These are phyloP conservation scores for Phocides pigmalion DNA, from an alignment of 1,140 invertebrate genomes.

Conservation along the genomic window DNA sequence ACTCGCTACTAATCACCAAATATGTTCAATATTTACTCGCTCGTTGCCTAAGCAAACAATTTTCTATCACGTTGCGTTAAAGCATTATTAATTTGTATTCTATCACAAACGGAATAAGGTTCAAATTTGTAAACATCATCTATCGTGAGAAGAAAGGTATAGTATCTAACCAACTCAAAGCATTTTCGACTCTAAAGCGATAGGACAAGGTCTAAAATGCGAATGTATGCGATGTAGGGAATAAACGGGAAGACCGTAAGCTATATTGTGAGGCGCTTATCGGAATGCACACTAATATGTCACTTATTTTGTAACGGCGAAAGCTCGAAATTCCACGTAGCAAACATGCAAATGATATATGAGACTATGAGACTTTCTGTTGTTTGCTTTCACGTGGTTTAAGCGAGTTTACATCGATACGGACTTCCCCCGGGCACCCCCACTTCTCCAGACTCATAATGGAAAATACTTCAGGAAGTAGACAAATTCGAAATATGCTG, in stretches of 20 bases:
- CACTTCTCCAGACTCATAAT: no score
- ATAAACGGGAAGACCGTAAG: not conserved
- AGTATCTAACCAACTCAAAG: not conserved
- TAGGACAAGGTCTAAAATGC: not conserved
- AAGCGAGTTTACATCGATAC: not conserved
- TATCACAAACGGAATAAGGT: not conserved
- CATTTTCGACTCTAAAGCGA: not conserved
- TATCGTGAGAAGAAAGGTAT: not conserved
- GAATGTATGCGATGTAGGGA: not conserved
- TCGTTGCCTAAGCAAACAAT: constrained; percentile 58
- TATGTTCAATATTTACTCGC: constrained; percentile 48
- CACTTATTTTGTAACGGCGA: not conserved
- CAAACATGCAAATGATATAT: not conserved
- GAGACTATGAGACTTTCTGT: not conserved
- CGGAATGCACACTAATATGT: constrained; percentile 18
- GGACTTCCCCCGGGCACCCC: no score
- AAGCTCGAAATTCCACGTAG: constrained; percentile 8
- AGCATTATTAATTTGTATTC: not conserved
- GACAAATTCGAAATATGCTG: no score
- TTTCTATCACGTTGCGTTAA: constrained; percentile 1
- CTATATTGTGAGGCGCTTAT: constrained; percentile 18
- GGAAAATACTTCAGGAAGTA: no score
- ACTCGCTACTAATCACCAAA: constrained; percentile 39
- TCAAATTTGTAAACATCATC: constrained; percentile 1
- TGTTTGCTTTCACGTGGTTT: constrained; percentile 12